Conservation (phyloP, 2,888 invertebrate genomes). For the Teinopalpus imperialis region DNA sequence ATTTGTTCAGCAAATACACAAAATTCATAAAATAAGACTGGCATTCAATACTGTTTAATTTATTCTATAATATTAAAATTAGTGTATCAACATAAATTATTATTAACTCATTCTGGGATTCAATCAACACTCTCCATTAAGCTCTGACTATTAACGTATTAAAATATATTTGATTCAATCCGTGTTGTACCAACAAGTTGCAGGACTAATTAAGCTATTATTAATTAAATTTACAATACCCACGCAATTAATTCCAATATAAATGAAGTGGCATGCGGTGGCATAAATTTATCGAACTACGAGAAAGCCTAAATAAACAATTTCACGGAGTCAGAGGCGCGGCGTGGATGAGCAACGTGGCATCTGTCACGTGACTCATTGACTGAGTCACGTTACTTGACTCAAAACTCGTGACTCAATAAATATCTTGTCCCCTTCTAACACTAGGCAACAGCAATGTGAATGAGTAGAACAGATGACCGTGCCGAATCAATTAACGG, state of each 20-base stretch:
- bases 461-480: constrained; percentile 24
- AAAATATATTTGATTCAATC: constrained; percentile 16
- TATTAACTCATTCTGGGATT: constrained; percentile 9
- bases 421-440: constrained; percentile 30
- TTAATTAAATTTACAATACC: constrained; percentile 14
- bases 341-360: constrained; percentile 37
- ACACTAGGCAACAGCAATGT: background rate
- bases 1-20: too few relatives aligned
- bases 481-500: constrained; percentile 8
- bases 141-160: constrained; percentile 18
- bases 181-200: constrained; percentile 23
- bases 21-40: too few relatives aligned
- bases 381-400: constrained; percentile 49
- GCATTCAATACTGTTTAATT: constrained; percentile 6
- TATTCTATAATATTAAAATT: too few relatives aligned
- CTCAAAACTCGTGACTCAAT: constrained; percentile 43
- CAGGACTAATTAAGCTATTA: constrained; percentile 14
- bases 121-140: constrained; percentile 13
- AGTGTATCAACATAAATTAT: constrained; percentile 13
- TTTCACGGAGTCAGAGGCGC: constrained; percentile 4
- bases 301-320: constrained; percentile 22
- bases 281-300: constrained; percentile 25
- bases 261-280: constrained; percentile 21
- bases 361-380: constrained; percentile 59
- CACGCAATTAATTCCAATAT: constrained; percentile 19